Base-by-base conservation (phyloP, 1,140 invertebrate species). In the Pinna nobilis region DNA sequence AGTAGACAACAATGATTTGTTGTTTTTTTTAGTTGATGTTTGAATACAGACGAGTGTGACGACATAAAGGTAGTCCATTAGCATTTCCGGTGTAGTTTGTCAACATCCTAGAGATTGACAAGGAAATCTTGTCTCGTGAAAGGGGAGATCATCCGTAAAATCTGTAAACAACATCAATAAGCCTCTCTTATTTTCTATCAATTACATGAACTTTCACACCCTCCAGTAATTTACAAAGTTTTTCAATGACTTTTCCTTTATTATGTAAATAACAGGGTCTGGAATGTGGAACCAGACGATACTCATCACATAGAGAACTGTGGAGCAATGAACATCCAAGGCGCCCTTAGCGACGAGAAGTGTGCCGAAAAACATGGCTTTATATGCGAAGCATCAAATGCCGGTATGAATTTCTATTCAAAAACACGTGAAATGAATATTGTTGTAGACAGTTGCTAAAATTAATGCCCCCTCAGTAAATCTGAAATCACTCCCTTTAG, bases 211-310 rank as follows among this genome's bases (percentile, higher is more conserved):
- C 53, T 33, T 32, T 32, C 11, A 18, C 13, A 4, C 28, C 13
- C 32, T 9, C 53, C 7, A 1, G 20, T 28, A 5, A 15, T n/a
- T 6, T 3, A 53, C 30, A 13, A 18, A n/a, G 13, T n/a, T 53
- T 25, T 9, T 25, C 49, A 25, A 51, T 51, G 9, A n/a, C 20
- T 20, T 11, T 28, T 30, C 23, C 20, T 11, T 53, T 20, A 28
- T 7, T 53, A 23, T 30, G 18, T 33, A 44, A 6, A 18, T 57
- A 6, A 28, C 51, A 74, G 72, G 23, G 35, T 74, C 23, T 82
- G 80, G 80, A 74, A 79, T 60, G 25, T 39, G 25, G 80, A 82
- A 71, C 80, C 80, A 11, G 80, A 82, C 60, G 74, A 82, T 70
- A 69, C 72, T 9, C 60, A 68, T 15, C 69, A 70, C 44, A n/a